These are phyloP conservation scores for Dione juno DNA, from an alignment of 2,888 invertebrate species.

Conservation along the genomic window DNA sequence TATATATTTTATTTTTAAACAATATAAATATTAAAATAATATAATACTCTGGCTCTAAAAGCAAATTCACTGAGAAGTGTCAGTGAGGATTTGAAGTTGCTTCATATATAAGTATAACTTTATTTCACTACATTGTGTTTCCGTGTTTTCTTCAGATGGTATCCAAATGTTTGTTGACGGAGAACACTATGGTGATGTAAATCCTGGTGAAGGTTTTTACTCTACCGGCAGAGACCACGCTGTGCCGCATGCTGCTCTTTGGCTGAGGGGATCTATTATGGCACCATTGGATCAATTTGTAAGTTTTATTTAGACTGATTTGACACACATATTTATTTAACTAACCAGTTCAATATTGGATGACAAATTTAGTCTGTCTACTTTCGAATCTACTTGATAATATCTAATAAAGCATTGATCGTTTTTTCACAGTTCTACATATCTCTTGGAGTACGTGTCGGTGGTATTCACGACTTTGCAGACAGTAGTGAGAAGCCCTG, in stretches of 20 bases:
- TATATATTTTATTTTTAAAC: too few relatives aligned
- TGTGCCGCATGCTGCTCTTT: constrained; percentile 66
- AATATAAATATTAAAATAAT: too few relatives aligned
- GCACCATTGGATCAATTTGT: constrained; percentile 76
- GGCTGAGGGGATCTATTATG: constrained; percentile 69
- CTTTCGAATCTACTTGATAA: too few relatives aligned
- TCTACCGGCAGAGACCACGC: constrained; percentile 61
- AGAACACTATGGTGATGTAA: constrained; percentile 72
- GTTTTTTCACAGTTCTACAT: constrained; percentile 86
- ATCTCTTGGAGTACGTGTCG: constrained; percentile 90
- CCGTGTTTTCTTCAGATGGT: constrained; percentile 66
- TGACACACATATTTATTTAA: background rate
- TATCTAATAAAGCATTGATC: background rate
- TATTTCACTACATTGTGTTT: background rate
- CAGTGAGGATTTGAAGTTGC: too few relatives aligned
- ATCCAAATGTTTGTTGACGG: constrained; percentile 80
- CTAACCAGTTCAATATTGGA: background rate
- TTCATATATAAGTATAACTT: background rate
- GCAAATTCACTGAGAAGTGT: too few relatives aligned
- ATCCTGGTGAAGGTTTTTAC: constrained; percentile 76
- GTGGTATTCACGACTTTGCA: constrained; percentile 88
- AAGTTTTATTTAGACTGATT: constrained; percentile 36
- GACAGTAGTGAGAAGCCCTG: constrained; percentile 89
- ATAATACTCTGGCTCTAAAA: too few relatives aligned
- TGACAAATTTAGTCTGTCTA: too few relatives aligned